These are phyloP conservation scores for Hypercompe scribonia DNA, from an alignment of 2,888 invertebrate genomes.

Conservation along the genomic window DNA sequence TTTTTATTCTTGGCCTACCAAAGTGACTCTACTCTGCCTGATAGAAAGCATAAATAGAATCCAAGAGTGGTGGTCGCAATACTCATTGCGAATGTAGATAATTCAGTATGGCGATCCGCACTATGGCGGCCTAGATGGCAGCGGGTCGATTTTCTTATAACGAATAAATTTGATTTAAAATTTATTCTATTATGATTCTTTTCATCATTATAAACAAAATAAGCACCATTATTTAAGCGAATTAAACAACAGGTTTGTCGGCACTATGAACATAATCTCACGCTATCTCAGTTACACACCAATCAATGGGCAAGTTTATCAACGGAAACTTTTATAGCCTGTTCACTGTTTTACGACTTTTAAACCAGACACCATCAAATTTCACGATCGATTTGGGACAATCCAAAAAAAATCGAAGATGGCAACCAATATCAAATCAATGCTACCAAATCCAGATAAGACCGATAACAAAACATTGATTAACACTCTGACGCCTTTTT, in stretches of 20 bases:
- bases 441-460: constrained; percentile 43
- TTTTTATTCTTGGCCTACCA: too few species aligned
- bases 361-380: constrained; percentile 61
- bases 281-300: constrained; percentile 36
- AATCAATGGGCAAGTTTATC: constrained; percentile 39
- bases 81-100: too few species aligned
- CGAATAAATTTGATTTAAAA: background rate
- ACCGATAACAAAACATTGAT: constrained; percentile 48
- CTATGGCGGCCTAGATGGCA: too few species aligned
- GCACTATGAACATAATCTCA: background rate
- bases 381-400: constrained; percentile 71
- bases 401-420: constrained; percentile 61
- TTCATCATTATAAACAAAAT: background rate
- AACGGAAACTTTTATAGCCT: constrained; percentile 31
- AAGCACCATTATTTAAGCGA: background rate
- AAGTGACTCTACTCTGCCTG: too few species aligned
- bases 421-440: constrained; percentile 58
- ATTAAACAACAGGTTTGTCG: background rate
- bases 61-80: too few species aligned
- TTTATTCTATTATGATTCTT: background rate
- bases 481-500: constrained; percentile 34
- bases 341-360: constrained; percentile 34
- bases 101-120: too few species aligned
- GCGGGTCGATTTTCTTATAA: background rate
- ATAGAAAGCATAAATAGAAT: too few species aligned